phyloP scores from a whole-genome alignment of 2,797 vertebrate species.

The Geotria australis region DNA sequence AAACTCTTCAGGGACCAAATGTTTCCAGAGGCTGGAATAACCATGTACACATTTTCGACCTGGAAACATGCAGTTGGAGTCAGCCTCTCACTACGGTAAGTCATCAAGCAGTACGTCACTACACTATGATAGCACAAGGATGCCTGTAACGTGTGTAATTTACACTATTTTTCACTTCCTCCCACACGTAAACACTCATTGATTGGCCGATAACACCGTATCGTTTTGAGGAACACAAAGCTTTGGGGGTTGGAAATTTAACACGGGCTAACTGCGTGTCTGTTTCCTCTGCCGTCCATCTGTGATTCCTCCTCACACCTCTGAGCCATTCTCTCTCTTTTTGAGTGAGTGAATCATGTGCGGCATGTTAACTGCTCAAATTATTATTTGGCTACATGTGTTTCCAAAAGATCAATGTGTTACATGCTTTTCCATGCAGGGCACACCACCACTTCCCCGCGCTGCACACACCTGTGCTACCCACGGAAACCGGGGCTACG shows the following conservation, averaged over 20 bases:
- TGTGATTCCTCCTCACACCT: too few species aligned
- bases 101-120: background rate
- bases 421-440: constrained; percentile 14
- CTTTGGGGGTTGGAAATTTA: background rate
- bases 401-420: background rate
- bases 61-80: constrained; percentile 51
- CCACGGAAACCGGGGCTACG: constrained; percentile 48
- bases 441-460: constrained; percentile 46
- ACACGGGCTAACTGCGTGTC: too few species aligned
- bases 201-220: too few species aligned
- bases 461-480: constrained; percentile 76
- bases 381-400: too few species aligned
- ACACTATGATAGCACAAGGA: too few species aligned
- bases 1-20: constrained; percentile 12
- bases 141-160: background rate
- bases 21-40: constrained; percentile 77
- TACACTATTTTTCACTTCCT: background rate
- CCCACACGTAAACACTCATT: too few species aligned
- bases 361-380: too few species aligned
- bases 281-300: too few species aligned
- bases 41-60: constrained; percentile 63
- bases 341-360: too few species aligned
- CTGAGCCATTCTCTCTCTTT: too few species aligned
- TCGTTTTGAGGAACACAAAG: background rate
- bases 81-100: constrained; percentile 57